Conservation (phyloP, 2,888 invertebrate species). For the Tridacna crocea region DNA sequence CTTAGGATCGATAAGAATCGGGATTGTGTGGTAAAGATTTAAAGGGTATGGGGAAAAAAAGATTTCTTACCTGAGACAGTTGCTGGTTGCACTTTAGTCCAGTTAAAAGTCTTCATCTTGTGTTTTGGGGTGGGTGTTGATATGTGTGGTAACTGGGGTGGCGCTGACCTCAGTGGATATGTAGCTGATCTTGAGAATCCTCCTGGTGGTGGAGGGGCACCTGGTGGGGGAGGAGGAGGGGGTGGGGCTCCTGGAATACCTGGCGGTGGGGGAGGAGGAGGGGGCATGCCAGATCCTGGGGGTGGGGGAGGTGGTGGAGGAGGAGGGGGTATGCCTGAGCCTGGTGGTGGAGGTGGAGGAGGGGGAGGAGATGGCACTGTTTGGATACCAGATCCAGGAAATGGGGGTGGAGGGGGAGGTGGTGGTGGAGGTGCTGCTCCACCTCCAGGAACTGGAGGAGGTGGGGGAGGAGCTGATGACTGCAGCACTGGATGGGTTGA, state of each 20-base stretch:
- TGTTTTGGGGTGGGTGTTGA: constrained; percentile 94
- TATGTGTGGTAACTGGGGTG: constrained; percentile 54
- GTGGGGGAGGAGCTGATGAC: constrained; percentile 69
- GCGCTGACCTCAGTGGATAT: constrained; percentile 51
- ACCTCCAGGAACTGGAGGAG: constrained; percentile 76
- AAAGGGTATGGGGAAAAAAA: neutral
- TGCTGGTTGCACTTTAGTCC: constrained; percentile 94
- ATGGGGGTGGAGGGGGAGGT: constrained; percentile 62
- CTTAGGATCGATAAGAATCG: too few species aligned
- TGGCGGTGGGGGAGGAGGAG: constrained; percentile 73
- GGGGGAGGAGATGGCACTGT: constrained; percentile 67
- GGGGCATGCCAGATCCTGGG: constrained; percentile 75
- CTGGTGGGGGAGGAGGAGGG: constrained; percentile 76
- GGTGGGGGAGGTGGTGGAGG: constrained; percentile 63
- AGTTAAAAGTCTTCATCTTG: constrained; percentile 98
- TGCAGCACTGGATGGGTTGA: constrained; percentile 58
- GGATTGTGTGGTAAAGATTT: neutral
- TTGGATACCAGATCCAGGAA: constrained; percentile 74
- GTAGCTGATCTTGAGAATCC: constrained; percentile 35
- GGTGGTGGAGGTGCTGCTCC: constrained; percentile 35
- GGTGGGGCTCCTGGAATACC: constrained; percentile 78
- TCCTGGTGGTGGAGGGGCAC: constrained; percentile 56
- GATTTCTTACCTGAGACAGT: constrained; percentile 69
- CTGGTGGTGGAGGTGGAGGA: constrained; percentile 74
- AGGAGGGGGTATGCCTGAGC: constrained; percentile 68